Conservation (phyloP, 2,888 invertebrate species). For the Drosophila subquinaria region DNA sequence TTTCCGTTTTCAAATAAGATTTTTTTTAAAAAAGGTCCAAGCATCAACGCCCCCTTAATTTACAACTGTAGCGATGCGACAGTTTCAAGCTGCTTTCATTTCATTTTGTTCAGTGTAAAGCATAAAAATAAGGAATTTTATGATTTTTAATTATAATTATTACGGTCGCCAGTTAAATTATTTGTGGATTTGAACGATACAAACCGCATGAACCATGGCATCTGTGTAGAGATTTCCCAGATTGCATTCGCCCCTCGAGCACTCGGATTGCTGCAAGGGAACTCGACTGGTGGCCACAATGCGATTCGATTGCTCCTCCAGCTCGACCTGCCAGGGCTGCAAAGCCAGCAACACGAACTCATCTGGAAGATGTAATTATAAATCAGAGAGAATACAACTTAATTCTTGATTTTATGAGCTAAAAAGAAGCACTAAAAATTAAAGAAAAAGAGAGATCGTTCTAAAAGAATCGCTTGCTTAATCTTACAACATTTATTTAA, state of each 20-base stretch:
- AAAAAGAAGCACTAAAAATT: not conserved
- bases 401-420: too few relatives aligned
- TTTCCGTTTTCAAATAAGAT: too few relatives aligned
- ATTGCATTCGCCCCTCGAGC: conserved; percentile 90
- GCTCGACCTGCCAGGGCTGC: conserved; percentile 87
- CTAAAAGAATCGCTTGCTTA: not conserved
- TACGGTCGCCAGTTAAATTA: too few relatives aligned
- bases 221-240: conserved; percentile 91
- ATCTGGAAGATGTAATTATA: conserved; percentile 85
- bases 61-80: too few relatives aligned
- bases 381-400: too few relatives aligned
- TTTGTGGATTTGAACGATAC: too few relatives aligned
- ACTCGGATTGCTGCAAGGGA: conserved; percentile 86
- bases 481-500: conserved; percentile 17
- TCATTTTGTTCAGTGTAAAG: too few relatives aligned
- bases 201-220: conserved; percentile 89
- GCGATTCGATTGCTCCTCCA: conserved; percentile 86
- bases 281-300: conserved; percentile 88
- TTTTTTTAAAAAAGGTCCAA: too few relatives aligned
- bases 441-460: not conserved
- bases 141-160: too few relatives aligned
- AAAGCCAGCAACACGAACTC: conserved; percentile 87
- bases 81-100: too few relatives aligned
- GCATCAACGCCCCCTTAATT: too few relatives aligned
- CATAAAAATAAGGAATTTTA: too few relatives aligned